Percentiles rank a stretch among this genome's conserved stretches.
These are phyloP conservation scores for Eurytemora carolleeae DNA, from an alignment of 1,140 invertebrate genomes.

Conservation along the genomic window DNA sequence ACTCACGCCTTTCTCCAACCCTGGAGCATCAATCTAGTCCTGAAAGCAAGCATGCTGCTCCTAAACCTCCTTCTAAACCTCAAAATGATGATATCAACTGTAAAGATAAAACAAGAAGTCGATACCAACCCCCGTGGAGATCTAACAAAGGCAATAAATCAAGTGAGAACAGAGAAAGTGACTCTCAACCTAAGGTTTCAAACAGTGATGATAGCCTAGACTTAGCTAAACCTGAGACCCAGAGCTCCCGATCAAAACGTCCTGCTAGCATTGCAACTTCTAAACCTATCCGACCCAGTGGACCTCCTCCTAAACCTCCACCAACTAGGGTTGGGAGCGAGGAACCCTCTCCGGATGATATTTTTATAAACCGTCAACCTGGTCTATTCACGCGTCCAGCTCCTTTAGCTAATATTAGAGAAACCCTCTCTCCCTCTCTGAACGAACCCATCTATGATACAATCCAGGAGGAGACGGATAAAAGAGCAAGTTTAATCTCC, in stretches of 20 bases:
- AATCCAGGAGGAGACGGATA: background rate
- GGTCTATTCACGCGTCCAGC: background rate
- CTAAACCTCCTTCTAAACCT: background rate
- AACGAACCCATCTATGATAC: slow-evolving; percentile 5
- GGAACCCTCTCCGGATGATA: background rate
- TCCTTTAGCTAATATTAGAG: no score
- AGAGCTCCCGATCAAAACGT: background rate
- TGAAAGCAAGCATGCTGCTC: slow-evolving; percentile 4
- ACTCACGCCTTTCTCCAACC: background rate
- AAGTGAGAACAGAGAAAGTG: background rate
- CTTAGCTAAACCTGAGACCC: background rate
- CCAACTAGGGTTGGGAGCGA: background rate
- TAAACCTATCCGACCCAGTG: slow-evolving; percentile 9
- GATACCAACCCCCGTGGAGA: background rate
- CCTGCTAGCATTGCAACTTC: slow-evolving; percentile 7
- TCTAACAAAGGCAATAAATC: background rate
- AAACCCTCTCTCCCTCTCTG: no score
- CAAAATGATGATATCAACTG: background rate
- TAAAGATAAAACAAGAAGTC: background rate
- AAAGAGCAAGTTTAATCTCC: background rate
- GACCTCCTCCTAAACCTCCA: slow-evolving; percentile 8
- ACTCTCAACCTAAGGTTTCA: background rate
- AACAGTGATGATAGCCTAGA: background rate
- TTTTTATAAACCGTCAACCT: background rate
- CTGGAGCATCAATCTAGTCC: background rate